Evolutionary conservation across 2,113 vertebrate species (phyloP).

Genomic region (Carassius auratus): DNA sequence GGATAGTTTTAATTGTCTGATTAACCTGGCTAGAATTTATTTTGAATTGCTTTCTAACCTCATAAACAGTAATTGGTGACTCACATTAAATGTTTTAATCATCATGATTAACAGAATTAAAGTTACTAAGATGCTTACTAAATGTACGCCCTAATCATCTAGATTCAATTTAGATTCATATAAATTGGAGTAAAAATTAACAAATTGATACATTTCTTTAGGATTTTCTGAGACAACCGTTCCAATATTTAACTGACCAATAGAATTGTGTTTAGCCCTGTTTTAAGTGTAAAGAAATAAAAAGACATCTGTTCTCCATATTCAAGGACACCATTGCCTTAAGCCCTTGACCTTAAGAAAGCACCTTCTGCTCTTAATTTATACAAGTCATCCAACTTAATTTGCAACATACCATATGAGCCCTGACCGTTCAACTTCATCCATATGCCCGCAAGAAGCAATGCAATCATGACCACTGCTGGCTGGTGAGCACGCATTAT

Average conservation of each 20-base stretch:
- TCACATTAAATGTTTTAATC: not conserved
- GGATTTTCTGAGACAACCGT: not conserved
- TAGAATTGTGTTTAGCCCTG: not conserved
- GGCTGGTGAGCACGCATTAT: not conserved
- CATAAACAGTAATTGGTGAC: not conserved
- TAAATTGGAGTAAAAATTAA: not conserved
- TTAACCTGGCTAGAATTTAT: not conserved
- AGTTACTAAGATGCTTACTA: not conserved
- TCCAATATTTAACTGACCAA: not conserved
- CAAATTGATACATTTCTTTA: not conserved
- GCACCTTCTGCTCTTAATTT: not conserved
- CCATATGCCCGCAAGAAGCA: not conserved
- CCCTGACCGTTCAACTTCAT: too few species aligned
- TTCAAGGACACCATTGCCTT: not conserved
- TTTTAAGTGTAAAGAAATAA: not conserved
- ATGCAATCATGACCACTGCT: not conserved
- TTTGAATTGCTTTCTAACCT: not conserved
- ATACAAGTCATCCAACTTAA: not conserved
- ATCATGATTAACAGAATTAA: not conserved
- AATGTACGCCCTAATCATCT: not conserved
- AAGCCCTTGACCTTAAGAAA: not conserved
- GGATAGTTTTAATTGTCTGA: not conserved
- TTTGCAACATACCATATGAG: not conserved
- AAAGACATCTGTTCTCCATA: not conserved
- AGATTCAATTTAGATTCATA: not conserved